Conservation (phyloP, 2,113 vertebrate genomes). For the Elephantulus edwardii region DNA sequence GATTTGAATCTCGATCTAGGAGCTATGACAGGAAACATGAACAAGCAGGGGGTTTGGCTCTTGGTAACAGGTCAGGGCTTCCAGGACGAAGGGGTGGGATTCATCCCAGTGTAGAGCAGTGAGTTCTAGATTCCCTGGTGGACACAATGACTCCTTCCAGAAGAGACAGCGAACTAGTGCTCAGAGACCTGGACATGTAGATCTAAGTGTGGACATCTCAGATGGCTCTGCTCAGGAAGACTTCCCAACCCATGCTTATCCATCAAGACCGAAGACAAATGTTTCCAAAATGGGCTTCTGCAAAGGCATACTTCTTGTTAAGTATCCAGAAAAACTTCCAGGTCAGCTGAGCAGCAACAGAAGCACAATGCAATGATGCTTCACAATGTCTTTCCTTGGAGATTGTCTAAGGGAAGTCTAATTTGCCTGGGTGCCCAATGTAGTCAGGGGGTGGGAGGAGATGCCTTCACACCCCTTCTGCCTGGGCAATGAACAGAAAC, state of each 20-base stretch:
- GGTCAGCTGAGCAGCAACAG: not conserved
- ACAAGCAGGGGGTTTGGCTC: not conserved
- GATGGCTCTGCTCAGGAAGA: not conserved
- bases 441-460: not conserved
- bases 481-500: not conserved
- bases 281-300: not conserved
- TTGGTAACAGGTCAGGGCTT: not conserved
- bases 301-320: not conserved
- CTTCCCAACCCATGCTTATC: not conserved
- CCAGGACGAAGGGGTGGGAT: fast-evolving
- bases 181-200: not conserved
- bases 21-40: not conserved
- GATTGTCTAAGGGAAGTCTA: not conserved
- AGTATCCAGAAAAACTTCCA: not conserved
- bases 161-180: not conserved
- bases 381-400: not conserved
- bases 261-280: not conserved
- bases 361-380: not conserved
- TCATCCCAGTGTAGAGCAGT: not conserved
- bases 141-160: not conserved
- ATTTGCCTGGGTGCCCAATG: not conserved
- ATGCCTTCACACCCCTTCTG: not conserved
- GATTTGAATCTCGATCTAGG: not conserved
- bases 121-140: no score
- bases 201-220: not conserved